phyloP scores from a whole-genome alignment of 2,797 vertebrate species.

The Sebastes vulpes region DNA sequence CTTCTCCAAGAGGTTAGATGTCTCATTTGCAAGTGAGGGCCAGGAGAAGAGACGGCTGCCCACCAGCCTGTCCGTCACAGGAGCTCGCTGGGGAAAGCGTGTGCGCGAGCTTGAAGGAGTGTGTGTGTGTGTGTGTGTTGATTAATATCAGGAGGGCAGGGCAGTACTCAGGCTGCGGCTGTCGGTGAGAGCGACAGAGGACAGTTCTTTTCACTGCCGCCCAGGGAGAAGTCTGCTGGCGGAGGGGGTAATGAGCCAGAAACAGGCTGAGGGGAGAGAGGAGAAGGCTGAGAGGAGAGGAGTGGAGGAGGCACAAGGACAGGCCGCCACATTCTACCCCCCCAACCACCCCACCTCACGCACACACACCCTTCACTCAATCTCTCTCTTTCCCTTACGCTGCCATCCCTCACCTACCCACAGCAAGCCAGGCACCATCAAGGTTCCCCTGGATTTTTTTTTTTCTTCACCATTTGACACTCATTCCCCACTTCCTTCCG shows the following conservation, averaged over 20 bases:
- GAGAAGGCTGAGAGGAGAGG: conserved; percentile 70
- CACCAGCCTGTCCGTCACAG: conserved; percentile 73
- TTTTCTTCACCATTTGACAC: conserved; percentile 45
- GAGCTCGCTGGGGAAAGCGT: conserved; percentile 65
- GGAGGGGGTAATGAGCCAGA: conserved; percentile 87
- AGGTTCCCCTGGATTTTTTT: conserved; percentile 49
- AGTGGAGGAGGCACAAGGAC: conserved; percentile 84
- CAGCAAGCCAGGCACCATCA: conserved; percentile 64
- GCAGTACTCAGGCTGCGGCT: conserved; percentile 75
- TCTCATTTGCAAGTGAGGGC: conserved; percentile 81
- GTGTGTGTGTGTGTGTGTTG: conserved; percentile 64
- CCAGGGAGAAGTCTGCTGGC: conserved; percentile 85
- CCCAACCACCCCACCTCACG: background rate
- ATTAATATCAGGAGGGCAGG: conserved; percentile 86
- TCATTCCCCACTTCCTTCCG: conserved; percentile 54
- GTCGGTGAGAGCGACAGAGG: conserved; percentile 76
- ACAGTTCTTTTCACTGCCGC: conserved; percentile 84
- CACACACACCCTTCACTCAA: conserved; percentile 65
- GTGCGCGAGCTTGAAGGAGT: conserved; percentile 33
- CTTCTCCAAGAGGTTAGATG: conserved; percentile 59
- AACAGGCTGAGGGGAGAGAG: conserved; percentile 76
- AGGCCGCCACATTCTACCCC: conserved; percentile 53
- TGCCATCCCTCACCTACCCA: conserved; percentile 35
- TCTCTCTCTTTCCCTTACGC: conserved; percentile 46
- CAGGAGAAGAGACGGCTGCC: conserved; percentile 73